A percentile compares a stretch with the other conserved stretches of the same genome.
phyloP scores from a whole-genome alignment of 2,888 invertebrate genomes.

The Netelia virgata region DNA sequence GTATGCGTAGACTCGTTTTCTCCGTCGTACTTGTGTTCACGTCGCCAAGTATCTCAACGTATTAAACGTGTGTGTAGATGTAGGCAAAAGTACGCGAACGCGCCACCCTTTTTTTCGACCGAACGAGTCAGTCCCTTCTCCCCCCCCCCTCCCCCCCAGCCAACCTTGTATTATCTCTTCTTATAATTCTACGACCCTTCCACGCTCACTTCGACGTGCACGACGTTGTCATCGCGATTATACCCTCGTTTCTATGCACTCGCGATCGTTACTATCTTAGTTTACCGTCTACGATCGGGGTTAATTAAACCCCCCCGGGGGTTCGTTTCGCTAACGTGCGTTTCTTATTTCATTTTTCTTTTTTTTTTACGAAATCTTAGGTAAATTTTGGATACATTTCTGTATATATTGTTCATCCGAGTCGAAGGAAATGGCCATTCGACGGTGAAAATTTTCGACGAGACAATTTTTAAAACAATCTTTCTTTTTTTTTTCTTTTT shows the following conservation, averaged over 20 bases:
- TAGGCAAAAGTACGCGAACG: conserved; percentile 36
- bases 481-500: no score
- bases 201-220: not conserved
- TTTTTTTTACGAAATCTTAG: no score
- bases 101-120: conserved; percentile 55
- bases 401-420: no score
- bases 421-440: no score
- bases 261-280: not conserved
- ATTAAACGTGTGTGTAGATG: conserved; percentile 48
- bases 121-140: conserved; percentile 19
- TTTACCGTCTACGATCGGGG: not conserved
- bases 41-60: conserved; percentile 30
- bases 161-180: conserved; percentile 64
- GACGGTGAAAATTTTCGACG: no score
- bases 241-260: not conserved
- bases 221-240: conserved; percentile 34
- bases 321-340: not conserved
- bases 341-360: no score
- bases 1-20: conserved; percentile 31
- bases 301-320: no score
- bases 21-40: conserved; percentile 24
- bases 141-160: conserved; percentile 22
- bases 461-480: no score
- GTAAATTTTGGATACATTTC: no score
- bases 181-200: conserved; percentile 59